Evolutionary conservation across 2,797 vertebrate genomes (phyloP), one percentile per base, ranked within the genome.

Genomic region (Manis crassicaudata): DNA sequence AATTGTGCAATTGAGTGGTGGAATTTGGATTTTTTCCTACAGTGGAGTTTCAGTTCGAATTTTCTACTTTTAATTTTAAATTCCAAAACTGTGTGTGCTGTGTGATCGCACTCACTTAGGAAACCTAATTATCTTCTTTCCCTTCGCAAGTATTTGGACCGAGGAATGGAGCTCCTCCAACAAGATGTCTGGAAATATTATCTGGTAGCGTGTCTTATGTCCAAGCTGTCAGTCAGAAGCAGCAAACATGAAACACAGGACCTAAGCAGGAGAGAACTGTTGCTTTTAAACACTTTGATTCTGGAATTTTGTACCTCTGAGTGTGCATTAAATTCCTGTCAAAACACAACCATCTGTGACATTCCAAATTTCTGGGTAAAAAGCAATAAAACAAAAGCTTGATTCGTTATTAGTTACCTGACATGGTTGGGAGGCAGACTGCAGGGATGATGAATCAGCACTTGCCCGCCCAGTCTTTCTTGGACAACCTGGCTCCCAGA

Each of bases 401-500:
- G 95, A 92, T 97, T 95, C 88, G 68, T 97, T 97, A 97, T 95
- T 84, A 94, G 98, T 98, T 98, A 97, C 96, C 97, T 92, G 95
- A 90, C 84, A 86, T 97, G 92, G 97, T 96, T 96, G 96, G 98
- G 97, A 98, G 97, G 96, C 80, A 68, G 90, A 97, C 95, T 88
- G 86, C 0, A 0, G 46, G 90, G 90, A 94, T 72, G 86, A 97
- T 98, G 98, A 98, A 98, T 98, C 98, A 98, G 79, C 84, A 37
- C 68, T 46, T 65, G 40, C 77, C 92, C 1, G 1, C 73, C 87
- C 88, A 89, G 84, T 96, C 62, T 93, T 95, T 97, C 95, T 95
- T 95, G 96, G 96, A 98, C 97, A 98, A 94, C 92, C 96, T 98
- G 98, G 95, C 97, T 98, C 98, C 98, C 97, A 97, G 98, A 98